A percentile compares a stretch with the other conserved stretches of the same genome.
These are phyloP conservation scores for Teleopsis dalmanni DNA, from an alignment of 1,140 invertebrate genomes.

Conservation along the genomic window DNA sequence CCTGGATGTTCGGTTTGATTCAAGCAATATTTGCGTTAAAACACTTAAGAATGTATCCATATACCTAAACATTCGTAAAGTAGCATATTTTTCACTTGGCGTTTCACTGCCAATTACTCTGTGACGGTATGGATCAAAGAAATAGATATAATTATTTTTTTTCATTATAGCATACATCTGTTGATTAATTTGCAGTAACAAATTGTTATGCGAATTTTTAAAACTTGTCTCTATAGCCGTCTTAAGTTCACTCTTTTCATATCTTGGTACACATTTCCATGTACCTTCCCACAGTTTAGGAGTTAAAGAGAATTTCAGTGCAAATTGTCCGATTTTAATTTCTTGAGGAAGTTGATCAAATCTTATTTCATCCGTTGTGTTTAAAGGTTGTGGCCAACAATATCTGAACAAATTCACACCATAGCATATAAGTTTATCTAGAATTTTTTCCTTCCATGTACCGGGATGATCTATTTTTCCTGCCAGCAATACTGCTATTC, in stretches of 20 bases:
- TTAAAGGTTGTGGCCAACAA: conserved; percentile 21
- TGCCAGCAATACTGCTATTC: conserved; percentile 26
- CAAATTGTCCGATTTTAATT: conserved; percentile 29
- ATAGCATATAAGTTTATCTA: conserved; percentile 31
- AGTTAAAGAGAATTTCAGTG: conserved; percentile 17
- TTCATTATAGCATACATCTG: conserved; percentile 33
- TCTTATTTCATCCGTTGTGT: conserved; percentile 13
- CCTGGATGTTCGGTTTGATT: conserved; percentile 25
- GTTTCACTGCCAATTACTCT: conserved; percentile 15
- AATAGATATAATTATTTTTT: conserved; percentile 30
- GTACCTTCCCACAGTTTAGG: conserved; percentile 16
- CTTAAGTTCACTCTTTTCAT: conserved; percentile 22
- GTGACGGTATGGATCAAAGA: conserved; percentile 37
- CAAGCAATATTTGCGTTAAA: conserved; percentile 28
- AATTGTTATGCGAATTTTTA: conserved; percentile 13
- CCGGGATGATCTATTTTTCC: conserved; percentile 35
- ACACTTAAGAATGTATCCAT: conserved; percentile 22
- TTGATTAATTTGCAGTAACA: conserved; percentile 29
- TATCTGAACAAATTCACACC: conserved; percentile 29
- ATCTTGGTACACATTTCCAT: conserved; percentile 30
- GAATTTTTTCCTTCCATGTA: conserved; percentile 24
- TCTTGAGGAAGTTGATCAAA: conserved; percentile 25
- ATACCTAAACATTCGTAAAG: conserved; percentile 33
- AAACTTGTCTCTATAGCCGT: conserved; percentile 14
- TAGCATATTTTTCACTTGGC: conserved; percentile 18